Conservation (phyloP, 2,113 vertebrate species). For the cat (Felis catus) region F.catus_Fca126_mat1.0 CM031417.1:2199501-2200000, state of each 20-base stretch:
- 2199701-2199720: not conserved
- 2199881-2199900: not conserved
- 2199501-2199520: not conserved
- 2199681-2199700: not conserved
- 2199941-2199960: not conserved
- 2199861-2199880: not conserved
- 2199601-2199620: not conserved
- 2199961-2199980: not conserved
- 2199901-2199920: not conserved
- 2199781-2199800: not conserved
- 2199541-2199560: not conserved
- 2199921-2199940: not conserved
- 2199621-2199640: not conserved
- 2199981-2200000: not conserved
- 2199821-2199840: not conserved
- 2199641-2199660: not conserved
- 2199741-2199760: too few species aligned
- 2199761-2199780: not conserved
- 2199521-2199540: too few species aligned
- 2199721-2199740: not conserved
- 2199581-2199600: not conserved
- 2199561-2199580: not conserved
- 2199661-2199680: not conserved
- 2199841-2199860: not conserved
- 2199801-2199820: not conserved